A percentile compares a stretch with the other conserved stretches of the same genome.
Evolutionary conservation across 2,113 vertebrate genomes (phyloP).

Genomic region (Datnioides undecimradiatus): DNA sequence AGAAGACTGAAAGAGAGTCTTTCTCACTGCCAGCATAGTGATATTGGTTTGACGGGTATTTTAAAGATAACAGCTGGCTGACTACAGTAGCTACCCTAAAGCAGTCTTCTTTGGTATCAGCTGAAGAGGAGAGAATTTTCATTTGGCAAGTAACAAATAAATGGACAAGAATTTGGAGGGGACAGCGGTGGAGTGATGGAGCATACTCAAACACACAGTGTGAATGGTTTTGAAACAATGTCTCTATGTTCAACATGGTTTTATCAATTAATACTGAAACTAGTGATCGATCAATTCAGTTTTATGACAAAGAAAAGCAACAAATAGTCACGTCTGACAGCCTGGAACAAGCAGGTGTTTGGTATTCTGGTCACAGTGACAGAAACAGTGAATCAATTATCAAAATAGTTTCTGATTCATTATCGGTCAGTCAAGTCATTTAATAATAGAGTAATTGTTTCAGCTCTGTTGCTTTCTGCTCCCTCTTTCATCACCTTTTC

Average conservation of each 20-base stretch:
- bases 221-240: background rate
- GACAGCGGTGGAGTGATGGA: background rate
- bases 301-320: background rate
- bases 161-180: conserved; percentile 21
- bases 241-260: no score
- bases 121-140: conserved; percentile 24
- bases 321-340: background rate
- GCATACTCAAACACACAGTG: background rate
- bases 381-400: background rate
- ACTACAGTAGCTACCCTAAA: conserved; percentile 34
- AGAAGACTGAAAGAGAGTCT: conserved; percentile 44
- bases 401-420: background rate
- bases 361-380: background rate
- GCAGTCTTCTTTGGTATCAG: conserved; percentile 26
- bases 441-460: background rate
- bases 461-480: background rate
- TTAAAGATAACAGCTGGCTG: conserved; percentile 71
- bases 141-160: conserved; percentile 20
- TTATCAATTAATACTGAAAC: no score
- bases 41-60: conserved; percentile 65
- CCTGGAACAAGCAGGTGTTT: background rate
- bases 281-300: no score
- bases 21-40: conserved; percentile 52
- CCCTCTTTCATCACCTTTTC: background rate
- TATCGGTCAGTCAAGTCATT: background rate